Conservation (phyloP, 2,113 vertebrate species). For the Kryptolebias marmoratus region DNA sequence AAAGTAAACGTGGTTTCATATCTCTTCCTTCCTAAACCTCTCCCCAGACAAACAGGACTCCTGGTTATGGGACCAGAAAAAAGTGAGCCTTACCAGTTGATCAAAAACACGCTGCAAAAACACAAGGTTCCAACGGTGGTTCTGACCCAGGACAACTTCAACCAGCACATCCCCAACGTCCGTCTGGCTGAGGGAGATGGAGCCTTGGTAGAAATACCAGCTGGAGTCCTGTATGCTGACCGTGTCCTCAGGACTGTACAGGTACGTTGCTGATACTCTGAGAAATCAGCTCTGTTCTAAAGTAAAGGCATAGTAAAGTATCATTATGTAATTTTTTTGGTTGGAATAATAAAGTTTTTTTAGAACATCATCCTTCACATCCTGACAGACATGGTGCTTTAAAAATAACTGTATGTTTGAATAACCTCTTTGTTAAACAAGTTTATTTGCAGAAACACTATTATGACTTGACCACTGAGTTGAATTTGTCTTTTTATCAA, state of each 20-base stretch:
- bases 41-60: conserved; percentile 81
- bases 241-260: conserved; percentile 85
- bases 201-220: conserved; percentile 83
- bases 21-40: neutral
- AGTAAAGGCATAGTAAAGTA: too few species aligned
- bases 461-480: too few species aligned
- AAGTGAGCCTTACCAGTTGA: conserved; percentile 66
- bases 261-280: conserved; percentile 72
- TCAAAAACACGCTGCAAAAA: conserved; percentile 72
- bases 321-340: too few species aligned
- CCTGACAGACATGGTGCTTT: too few species aligned
- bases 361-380: too few species aligned
- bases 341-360: too few species aligned
- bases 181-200: conserved; percentile 70
- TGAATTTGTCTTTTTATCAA: too few species aligned
- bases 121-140: conserved; percentile 66
- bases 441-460: too few species aligned
- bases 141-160: conserved; percentile 74
- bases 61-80: conserved; percentile 83
- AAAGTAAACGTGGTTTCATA: too few species aligned
- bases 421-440: too few species aligned
- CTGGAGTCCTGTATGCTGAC: conserved; percentile 88
- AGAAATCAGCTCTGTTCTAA: neutral
- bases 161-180: conserved; percentile 81
- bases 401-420: too few species aligned